Percentiles rank a stretch among this genome's conserved stretches.
phyloP scores from a whole-genome alignment of 2,113 vertebrate species.

The Numida meleagris region DNA sequence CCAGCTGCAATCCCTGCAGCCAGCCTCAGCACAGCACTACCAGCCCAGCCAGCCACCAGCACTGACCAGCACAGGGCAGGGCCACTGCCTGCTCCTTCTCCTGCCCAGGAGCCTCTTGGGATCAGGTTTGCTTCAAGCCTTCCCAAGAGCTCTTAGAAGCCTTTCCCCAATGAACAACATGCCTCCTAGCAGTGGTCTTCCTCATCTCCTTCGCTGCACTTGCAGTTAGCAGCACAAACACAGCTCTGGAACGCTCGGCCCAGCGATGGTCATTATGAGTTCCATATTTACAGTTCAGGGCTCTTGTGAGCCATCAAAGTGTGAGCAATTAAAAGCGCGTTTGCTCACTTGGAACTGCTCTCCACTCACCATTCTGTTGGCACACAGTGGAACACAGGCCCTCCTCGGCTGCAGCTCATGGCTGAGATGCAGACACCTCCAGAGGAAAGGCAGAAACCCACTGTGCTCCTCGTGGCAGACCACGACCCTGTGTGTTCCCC shows the following conservation, averaged over 20 bases:
- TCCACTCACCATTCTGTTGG: not conserved
- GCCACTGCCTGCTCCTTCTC: accelerated
- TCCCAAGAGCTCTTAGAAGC: not conserved
- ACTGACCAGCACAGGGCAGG: not conserved
- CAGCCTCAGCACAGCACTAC: no score
- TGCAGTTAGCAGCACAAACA: not conserved
- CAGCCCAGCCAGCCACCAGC: not conserved
- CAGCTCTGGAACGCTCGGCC: not conserved
- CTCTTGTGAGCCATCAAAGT: not conserved
- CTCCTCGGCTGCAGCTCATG: not conserved
- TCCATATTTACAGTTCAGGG: not conserved
- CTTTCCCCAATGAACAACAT: not conserved
- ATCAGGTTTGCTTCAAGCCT: not conserved
- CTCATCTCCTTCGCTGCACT: not conserved
- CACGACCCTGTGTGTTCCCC: not conserved
- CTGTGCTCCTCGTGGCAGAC: not conserved
- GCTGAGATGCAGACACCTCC: not conserved
- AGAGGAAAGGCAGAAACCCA: not conserved
- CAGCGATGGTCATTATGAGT: not conserved
- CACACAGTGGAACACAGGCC: not conserved
- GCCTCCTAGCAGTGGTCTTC: not conserved
- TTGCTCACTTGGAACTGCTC: not conserved
- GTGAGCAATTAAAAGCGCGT: not conserved
- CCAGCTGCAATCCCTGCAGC: no score
- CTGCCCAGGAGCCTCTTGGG: not conserved